phyloP scores from a whole-genome alignment of 2,888 invertebrate species.

The Drosophila kambysellisi region DNA sequence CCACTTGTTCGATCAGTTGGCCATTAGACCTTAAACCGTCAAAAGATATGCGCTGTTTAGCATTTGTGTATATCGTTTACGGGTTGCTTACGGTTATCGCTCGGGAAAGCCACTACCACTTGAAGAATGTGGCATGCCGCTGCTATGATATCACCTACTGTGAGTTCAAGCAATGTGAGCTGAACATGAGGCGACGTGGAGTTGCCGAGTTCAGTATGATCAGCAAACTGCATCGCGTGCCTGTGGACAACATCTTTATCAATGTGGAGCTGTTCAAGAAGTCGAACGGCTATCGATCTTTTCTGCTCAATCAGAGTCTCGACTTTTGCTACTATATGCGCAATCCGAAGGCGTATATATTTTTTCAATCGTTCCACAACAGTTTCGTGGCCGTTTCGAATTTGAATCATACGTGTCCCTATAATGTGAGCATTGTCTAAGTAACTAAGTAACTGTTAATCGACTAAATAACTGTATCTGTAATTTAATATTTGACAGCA shows the following conservation, averaged over 20 bases:
- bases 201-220: constrained; percentile 33
- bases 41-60: constrained; percentile 2
- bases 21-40: not conserved
- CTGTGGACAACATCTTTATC: constrained; percentile 35
- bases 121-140: constrained; percentile 40
- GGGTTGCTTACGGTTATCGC: not conserved
- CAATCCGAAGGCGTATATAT: constrained; percentile 39
- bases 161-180: constrained; percentile 45
- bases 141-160: constrained; percentile 23
- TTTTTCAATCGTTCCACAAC: constrained; percentile 45
- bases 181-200: constrained; percentile 44
- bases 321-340: constrained; percentile 61
- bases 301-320: constrained; percentile 50
- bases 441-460: not conserved
- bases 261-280: constrained; percentile 52
- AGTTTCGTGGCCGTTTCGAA: constrained; percentile 31
- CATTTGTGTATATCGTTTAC: not conserved
- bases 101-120: not conserved
- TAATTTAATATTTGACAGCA: constrained; percentile 29
- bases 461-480: not conserved
- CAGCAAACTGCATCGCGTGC: constrained; percentile 19
- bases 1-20: not conserved
- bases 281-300: constrained; percentile 58
- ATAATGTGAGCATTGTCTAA: constrained; percentile 42
- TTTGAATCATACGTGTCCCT: constrained; percentile 58